Conservation (phyloP, 2,888 invertebrate genomes). For the Nebria salina region DNA sequence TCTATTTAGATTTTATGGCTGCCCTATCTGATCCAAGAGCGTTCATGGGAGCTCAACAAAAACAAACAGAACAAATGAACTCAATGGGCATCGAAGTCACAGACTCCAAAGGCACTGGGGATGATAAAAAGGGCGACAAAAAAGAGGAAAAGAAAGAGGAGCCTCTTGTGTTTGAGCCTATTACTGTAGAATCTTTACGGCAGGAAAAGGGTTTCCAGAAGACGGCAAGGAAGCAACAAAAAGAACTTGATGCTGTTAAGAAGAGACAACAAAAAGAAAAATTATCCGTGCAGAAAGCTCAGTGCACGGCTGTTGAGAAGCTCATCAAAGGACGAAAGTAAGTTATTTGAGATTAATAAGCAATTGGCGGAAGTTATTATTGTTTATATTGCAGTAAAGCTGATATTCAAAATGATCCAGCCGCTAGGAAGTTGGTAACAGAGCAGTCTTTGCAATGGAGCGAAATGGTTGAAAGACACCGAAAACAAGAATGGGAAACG, state of each 20-base stretch:
- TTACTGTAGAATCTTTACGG: constrained; percentile 86
- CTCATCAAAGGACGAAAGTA: constrained; percentile 93
- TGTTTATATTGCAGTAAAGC: constrained; percentile 71
- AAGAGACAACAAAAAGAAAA: constrained; percentile 96
- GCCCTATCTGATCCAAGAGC: constrained; percentile 95
- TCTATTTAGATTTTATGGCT: constrained; percentile 90
- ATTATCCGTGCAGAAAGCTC: constrained; percentile 87
- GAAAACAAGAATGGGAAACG: constrained; percentile 85
- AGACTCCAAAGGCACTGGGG: constrained; percentile 59
- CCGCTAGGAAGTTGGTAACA: constrained; percentile 83
- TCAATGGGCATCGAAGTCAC: constrained; percentile 88
- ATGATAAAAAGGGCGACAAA: constrained; percentile 61
- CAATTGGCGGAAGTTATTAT: neutral
- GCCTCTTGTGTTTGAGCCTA: constrained; percentile 86
- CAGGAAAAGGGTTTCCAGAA: constrained; percentile 93
- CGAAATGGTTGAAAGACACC: constrained; percentile 84
- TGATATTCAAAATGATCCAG: constrained; percentile 80
- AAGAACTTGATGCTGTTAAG: constrained; percentile 90
- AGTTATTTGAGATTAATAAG: constrained; percentile 55
- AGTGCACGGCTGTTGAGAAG: constrained; percentile 92
- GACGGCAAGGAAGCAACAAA: constrained; percentile 93
- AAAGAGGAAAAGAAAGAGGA: constrained; percentile 79
- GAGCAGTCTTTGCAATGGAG: constrained; percentile 97
- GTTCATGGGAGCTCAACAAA: constrained; percentile 87
- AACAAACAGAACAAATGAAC: constrained; percentile 91